A percentile compares a stretch with the other conserved stretches of the same genome.
phyloP scores from a whole-genome alignment of 2,888 invertebrate species.

The Dryadula phaetusa region DNA sequence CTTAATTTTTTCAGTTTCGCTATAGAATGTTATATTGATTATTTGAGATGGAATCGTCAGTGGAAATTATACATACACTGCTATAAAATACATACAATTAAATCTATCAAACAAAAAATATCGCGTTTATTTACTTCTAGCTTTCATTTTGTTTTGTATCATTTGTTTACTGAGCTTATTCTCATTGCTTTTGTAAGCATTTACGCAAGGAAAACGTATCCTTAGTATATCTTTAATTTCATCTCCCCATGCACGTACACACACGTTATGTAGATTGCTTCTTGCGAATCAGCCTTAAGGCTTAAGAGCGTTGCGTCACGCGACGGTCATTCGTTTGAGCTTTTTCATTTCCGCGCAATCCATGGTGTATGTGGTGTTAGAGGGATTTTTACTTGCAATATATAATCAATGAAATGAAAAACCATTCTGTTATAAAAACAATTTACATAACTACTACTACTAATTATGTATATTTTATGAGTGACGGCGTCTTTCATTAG shows the following conservation, averaged over 20 bases:
- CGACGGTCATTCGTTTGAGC: constrained; percentile 39
- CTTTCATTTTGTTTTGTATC: constrained; percentile 2
- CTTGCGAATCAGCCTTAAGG: constrained; percentile 24
- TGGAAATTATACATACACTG: no score
- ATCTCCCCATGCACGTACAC: constrained; percentile 16
- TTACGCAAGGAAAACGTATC: constrained; percentile 10
- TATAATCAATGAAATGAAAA: not conserved
- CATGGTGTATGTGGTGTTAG: constrained; percentile 15
- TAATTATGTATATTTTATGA: not conserved
- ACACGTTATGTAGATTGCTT: constrained; percentile 32
- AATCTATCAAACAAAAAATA: not conserved
- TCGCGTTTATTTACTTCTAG: not conserved
- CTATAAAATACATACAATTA: not conserved
- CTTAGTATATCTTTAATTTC: constrained; percentile 16
- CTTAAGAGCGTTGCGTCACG: constrained; percentile 39
- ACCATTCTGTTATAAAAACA: not conserved
- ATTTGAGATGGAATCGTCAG: no score
- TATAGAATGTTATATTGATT: not conserved
- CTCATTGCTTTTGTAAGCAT: constrained; percentile 1
- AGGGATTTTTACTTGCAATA: not conserved
- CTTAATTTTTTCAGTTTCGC: not conserved
- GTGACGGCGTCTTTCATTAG: not conserved
- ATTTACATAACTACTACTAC: not conserved
- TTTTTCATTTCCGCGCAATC: constrained; percentile 38
- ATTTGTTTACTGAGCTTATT: constrained; percentile 4